These are phyloP conservation scores for Tetraodon nigroviridis DNA, from an alignment of 2,113 vertebrate species.

Conservation along the genomic window DNA sequence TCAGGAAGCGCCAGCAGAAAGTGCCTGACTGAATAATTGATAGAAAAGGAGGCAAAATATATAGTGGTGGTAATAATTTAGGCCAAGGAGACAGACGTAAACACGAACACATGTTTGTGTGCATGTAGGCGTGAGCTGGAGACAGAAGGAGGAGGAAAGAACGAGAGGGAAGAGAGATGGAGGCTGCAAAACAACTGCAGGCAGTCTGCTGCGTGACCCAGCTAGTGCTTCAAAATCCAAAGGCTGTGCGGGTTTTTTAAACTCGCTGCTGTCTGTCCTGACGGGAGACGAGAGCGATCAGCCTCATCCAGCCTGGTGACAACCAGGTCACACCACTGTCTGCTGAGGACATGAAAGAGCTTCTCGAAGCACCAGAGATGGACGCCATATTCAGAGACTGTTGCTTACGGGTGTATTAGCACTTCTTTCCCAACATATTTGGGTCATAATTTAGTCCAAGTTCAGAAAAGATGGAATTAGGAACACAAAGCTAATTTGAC, in stretches of 20 bases:
- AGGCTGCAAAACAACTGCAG: slow-evolving; percentile 8
- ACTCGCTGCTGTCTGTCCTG: neutral
- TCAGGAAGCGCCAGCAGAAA: neutral
- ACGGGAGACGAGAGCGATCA: neutral
- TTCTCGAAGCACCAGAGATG: neutral
- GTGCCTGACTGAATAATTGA: neutral
- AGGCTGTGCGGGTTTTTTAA: slow-evolving; percentile 1
- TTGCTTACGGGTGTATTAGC: slow-evolving; percentile 1
- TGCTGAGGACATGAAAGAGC: slow-evolving; percentile 23
- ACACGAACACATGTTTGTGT: slow-evolving; percentile 2
- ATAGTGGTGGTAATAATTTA: neutral
- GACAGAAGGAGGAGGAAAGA: slow-evolving; percentile 20
- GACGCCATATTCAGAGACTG: too few species aligned
- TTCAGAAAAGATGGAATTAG: neutral
- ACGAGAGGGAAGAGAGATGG: neutral
- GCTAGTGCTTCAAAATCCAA: slow-evolving; percentile 13
- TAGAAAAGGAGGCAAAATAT: neutral
- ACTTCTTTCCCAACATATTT: neutral
- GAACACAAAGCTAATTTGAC: neutral
- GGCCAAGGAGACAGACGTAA: neutral
- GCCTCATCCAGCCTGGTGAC: neutral
- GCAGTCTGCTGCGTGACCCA: slow-evolving; percentile 15
- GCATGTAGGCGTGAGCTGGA: slow-evolving; percentile 24
- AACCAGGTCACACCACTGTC: slow-evolving; percentile 4
- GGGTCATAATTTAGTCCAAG: neutral